Conservation (phyloP, 2,888 invertebrate genomes). For the Campoplex capitator region DNA sequence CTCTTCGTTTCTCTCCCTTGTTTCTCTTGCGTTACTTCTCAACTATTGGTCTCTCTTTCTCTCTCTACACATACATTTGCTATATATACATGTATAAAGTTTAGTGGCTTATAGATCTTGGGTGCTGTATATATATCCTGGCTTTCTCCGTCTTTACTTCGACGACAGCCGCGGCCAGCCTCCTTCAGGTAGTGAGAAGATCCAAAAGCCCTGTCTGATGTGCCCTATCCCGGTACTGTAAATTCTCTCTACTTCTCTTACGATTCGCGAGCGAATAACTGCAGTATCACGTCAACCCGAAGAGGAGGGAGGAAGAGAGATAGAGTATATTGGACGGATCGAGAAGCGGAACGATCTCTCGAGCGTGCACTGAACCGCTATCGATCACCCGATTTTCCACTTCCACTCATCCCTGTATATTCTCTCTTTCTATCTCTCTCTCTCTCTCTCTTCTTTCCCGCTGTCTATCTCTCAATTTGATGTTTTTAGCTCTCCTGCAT, state of each 20-base stretch:
- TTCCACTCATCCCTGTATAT: slow-evolving; percentile 16
- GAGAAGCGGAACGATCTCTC: slow-evolving; percentile 47
- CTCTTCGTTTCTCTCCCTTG: slow-evolving; percentile 49
- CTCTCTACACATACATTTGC: not conserved
- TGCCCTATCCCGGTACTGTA: slow-evolving; percentile 41
- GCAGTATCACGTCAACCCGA: slow-evolving; percentile 47
- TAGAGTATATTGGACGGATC: slow-evolving; percentile 36
- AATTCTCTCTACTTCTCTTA: slow-evolving; percentile 57
- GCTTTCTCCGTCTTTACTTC: slow-evolving; percentile 60
- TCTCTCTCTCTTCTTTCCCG: not conserved
- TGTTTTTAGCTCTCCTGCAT: slow-evolving; percentile 22
- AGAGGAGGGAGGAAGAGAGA: not conserved
- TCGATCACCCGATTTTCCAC: slow-evolving; percentile 58
- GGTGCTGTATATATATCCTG: not conserved
- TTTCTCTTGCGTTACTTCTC: slow-evolving; percentile 41
- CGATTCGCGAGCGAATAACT: slow-evolving; percentile 39
- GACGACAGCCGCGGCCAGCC: slow-evolving; percentile 61
- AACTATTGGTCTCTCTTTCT: slow-evolving; percentile 29
- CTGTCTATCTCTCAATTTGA: not conserved
- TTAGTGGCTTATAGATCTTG: slow-evolving; percentile 24
- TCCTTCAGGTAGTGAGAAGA: slow-evolving; percentile 44
- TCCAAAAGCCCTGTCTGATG: slow-evolving; percentile 15
- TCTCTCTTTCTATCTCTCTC: not conserved
- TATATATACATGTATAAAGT: slow-evolving; percentile 17
- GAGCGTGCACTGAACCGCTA: slow-evolving; percentile 48